Evolutionary conservation across 2,888 invertebrate species (phyloP).

Genomic region (Anoplius nigerrimus): DNA sequence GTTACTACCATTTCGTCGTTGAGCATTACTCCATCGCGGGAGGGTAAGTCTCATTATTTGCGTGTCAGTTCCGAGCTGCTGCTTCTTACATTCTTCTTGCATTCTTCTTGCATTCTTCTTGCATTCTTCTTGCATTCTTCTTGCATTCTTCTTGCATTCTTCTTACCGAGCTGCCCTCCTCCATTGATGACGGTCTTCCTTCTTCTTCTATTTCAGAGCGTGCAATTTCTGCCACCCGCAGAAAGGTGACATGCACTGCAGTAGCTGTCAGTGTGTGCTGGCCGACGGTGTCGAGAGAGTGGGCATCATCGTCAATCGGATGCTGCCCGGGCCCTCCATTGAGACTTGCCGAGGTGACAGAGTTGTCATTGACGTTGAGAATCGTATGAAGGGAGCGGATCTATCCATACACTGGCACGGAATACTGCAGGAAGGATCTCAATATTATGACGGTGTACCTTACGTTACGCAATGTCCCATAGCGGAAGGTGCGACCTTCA

Average conservation of each 20-base stretch:
- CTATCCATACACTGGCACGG: conserved; percentile 95
- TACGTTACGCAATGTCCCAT: conserved; percentile 93
- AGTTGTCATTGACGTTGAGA: conserved; percentile 90
- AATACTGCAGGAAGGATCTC: conserved; percentile 86
- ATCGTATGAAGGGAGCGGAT: conserved; percentile 90
- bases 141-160: too few species aligned
- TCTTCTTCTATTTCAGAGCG: conserved; percentile 45
- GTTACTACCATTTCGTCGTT: conserved; percentile 78
- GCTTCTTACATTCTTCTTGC: not conserved
- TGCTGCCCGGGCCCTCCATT: conserved; percentile 71
- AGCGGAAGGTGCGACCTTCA: conserved; percentile 88
- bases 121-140: not conserved
- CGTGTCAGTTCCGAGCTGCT: too few species aligned
- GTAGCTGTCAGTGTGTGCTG: conserved; percentile 52
- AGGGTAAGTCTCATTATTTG: not conserved
- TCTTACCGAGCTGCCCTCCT: too few species aligned
- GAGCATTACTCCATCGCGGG: conserved; percentile 46
- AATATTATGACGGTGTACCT: conserved; percentile 92
- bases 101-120: not conserved
- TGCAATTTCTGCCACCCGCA: conserved; percentile 49
- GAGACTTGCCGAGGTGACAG: conserved; percentile 93
- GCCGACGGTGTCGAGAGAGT: conserved; percentile 50
- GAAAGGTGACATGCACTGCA: conserved; percentile 33
- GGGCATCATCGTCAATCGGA: conserved; percentile 48
- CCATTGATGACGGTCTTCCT: not conserved